These are phyloP conservation scores for Atrina japonica DNA, from an alignment of 2,888 invertebrate genomes.

Conservation along the genomic window DNA sequence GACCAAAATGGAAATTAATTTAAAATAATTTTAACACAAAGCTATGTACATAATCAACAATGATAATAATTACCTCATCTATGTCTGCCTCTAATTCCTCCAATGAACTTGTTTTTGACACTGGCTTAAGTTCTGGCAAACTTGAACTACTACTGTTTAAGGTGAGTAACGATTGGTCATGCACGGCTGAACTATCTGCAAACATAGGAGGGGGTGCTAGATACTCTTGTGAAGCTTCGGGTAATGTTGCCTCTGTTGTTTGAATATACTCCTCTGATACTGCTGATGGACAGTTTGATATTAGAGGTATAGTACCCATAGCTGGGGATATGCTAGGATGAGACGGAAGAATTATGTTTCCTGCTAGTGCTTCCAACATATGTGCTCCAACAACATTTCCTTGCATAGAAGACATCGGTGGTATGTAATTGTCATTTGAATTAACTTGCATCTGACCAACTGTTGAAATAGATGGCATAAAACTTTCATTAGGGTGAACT, in stretches of 20 bases:
- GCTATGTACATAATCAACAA: too few species aligned
- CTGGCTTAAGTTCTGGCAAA: background rate
- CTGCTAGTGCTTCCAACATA: constrained; percentile 30
- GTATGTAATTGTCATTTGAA: background rate
- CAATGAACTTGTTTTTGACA: background rate
- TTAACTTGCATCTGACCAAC: constrained; percentile 1
- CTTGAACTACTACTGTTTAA: constrained; percentile 12
- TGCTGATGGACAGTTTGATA: background rate
- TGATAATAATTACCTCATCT: constrained; percentile 27
- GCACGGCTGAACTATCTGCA: constrained; percentile 41
- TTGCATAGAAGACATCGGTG: background rate
- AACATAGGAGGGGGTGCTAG: constrained; percentile 57
- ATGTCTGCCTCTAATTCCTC: constrained; percentile 21
- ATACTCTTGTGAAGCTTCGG: constrained; percentile 52
- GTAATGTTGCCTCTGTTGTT: constrained; percentile 32
- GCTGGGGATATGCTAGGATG: background rate
- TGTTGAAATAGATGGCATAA: constrained; percentile 18
- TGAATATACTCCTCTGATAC: constrained; percentile 15
- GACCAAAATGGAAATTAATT: too few species aligned
- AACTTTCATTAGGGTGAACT: constrained; percentile 46
- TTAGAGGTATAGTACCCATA: background rate
- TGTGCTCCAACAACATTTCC: background rate
- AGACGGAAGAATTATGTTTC: constrained; percentile 13
- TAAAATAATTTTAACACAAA: too few species aligned
- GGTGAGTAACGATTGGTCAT: constrained; percentile 15